These are phyloP conservation scores for Pedetes capensis DNA, from an alignment of 2,113 vertebrate species.

Conservation along the genomic window DNA sequence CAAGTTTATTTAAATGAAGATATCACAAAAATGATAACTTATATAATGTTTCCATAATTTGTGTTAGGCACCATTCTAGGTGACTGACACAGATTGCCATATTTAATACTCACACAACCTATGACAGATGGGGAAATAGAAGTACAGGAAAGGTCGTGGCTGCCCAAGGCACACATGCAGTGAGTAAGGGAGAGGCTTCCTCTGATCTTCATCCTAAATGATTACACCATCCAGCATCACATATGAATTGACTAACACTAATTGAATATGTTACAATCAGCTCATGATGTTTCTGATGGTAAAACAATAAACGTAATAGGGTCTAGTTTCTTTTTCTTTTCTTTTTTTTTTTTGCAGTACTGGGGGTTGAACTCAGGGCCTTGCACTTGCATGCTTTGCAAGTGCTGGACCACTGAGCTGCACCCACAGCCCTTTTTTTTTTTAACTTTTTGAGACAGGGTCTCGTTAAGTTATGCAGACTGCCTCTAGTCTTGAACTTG, in stretches of 20 bases:
- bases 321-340: neutral
- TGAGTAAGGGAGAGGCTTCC: neutral
- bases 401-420: too few relatives aligned
- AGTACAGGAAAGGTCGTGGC: neutral
- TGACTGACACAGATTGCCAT: neutral
- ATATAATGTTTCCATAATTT: neutral
- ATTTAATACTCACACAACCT: neutral
- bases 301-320: slow-evolving; percentile 23
- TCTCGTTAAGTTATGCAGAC: too few relatives aligned
- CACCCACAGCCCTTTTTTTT: too few relatives aligned
- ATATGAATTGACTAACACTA: neutral
- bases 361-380: too few relatives aligned
- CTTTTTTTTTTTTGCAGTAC: too few relatives aligned
- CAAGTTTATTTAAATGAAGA: neutral
- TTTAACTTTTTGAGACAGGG: too few relatives aligned
- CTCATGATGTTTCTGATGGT: slow-evolving; percentile 37
- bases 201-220: neutral
- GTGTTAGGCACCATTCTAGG: neutral
- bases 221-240: neutral
- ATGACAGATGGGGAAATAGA: neutral
- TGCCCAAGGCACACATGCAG: neutral
- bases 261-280: slow-evolving; percentile 27
- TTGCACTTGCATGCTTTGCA: too few relatives aligned
- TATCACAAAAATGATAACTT: neutral
- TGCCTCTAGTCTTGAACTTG: too few relatives aligned